These are phyloP conservation scores for Argya squamiceps DNA, from an alignment of 2,797 vertebrate species.

Conservation along the genomic window DNA sequence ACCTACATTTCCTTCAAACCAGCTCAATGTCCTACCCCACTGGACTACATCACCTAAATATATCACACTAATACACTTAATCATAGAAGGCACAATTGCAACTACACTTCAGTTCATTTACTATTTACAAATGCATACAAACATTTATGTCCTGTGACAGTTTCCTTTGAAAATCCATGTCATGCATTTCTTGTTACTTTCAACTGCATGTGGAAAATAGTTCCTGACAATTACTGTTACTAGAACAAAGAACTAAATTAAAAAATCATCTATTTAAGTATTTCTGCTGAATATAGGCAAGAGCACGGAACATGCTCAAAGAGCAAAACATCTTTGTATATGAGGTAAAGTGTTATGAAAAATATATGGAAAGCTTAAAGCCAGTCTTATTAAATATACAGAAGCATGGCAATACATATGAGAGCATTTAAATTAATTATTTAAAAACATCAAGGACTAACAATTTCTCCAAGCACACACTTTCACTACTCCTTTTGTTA, in stretches of 20 bases:
- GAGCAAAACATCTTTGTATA: background rate
- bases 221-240: background rate
- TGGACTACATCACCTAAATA: background rate
- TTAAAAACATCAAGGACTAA: background rate
- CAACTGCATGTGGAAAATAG: background rate
- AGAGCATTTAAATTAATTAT: background rate
- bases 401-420: background rate
- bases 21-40: background rate
- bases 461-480: background rate
- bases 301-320: background rate
- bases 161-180: background rate
- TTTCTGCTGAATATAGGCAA: background rate
- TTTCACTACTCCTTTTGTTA: background rate
- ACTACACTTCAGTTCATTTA: background rate
- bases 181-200: background rate
- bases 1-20: background rate
- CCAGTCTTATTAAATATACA: background rate
- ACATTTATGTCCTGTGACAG: background rate
- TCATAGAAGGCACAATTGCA: background rate
- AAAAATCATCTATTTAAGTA: background rate
- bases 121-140: background rate
- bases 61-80: background rate
- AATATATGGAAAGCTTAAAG: background rate
- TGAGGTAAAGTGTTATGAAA: background rate
- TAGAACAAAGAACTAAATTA: background rate